These are phyloP conservation scores for Stigmatopora argus DNA, from an alignment of 2,113 vertebrate genomes.

Conservation along the genomic window DNA sequence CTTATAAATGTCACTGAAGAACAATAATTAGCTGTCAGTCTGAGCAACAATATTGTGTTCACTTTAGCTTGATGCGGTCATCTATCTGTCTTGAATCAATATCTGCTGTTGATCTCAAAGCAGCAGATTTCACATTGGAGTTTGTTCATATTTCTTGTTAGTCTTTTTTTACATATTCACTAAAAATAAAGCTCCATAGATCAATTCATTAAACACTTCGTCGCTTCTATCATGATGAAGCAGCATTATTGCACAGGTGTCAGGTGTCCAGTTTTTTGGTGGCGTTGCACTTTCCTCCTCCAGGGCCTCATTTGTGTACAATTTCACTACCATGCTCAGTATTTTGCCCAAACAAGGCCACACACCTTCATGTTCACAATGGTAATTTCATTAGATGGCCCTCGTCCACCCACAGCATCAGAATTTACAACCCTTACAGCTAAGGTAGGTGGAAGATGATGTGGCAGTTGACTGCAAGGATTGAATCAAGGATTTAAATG, in stretches of 20 bases:
- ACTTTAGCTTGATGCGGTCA: background rate
- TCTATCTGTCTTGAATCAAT: background rate
- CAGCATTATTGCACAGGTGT: conserved; percentile 24
- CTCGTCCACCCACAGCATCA: conserved; percentile 67
- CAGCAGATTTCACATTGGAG: conserved; percentile 4
- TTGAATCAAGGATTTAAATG: background rate
- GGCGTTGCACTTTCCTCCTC: conserved; percentile 18
- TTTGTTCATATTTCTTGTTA: conserved; percentile 4
- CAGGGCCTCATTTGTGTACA: conserved; percentile 49
- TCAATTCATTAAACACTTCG: background rate
- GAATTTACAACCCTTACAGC: conserved; percentile 66
- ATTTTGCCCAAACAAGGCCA: conserved; percentile 83
- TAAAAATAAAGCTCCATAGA: conserved; percentile 1
- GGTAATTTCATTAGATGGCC: conserved; percentile 70
- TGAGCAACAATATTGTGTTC: conserved; percentile 5
- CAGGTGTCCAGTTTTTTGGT: conserved; percentile 41
- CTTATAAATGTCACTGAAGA: conserved; percentile 52
- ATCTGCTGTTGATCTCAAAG: background rate
- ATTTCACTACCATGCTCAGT: conserved; percentile 76
- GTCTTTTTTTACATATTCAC: background rate
- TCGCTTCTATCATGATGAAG: conserved; percentile 18
- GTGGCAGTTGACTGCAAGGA: conserved; percentile 5
- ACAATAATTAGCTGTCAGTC: conserved; percentile 20
- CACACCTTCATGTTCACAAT: conserved; percentile 79
- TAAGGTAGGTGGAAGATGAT: conserved; percentile 75